phyloP scores from a whole-genome alignment of 2,113 vertebrate genomes.

The Arizona elegans region DNA sequence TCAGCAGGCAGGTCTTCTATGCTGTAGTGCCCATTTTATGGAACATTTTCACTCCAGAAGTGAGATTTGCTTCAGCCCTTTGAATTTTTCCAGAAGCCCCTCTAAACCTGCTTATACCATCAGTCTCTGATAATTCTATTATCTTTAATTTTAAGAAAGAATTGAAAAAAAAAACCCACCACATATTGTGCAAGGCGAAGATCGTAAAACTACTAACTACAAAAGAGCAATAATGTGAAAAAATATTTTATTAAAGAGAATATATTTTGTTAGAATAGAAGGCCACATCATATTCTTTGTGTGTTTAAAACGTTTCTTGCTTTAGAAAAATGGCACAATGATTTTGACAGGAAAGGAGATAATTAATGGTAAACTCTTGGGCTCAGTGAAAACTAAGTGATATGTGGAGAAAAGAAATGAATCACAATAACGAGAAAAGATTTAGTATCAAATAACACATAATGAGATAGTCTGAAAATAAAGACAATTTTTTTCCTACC shows the following conservation, averaged over 20 bases:
- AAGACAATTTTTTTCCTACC: not conserved
- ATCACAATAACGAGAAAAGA: not conserved
- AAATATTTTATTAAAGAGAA: not conserved
- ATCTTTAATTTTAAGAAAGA: constrained; percentile 7
- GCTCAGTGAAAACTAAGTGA: not conserved
- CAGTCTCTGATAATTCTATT: not conserved
- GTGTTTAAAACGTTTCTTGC: not conserved
- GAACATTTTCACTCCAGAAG: not conserved
- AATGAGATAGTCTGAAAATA: not conserved
- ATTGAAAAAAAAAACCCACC: constrained; percentile 56
- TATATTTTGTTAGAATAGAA: constrained; percentile 5
- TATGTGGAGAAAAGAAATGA: not conserved
- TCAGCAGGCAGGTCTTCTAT: not conserved
- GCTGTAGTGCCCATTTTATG: not conserved
- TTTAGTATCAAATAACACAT: not conserved
- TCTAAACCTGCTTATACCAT: not conserved
- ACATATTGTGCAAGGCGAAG: constrained; percentile 2
- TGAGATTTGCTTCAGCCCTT: not conserved
- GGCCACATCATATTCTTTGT: not conserved
- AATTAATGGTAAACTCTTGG: not conserved
- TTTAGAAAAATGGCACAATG: constrained; percentile 4
- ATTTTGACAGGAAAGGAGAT: not conserved
- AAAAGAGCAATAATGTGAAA: constrained; percentile 7
- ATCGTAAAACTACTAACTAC: constrained; percentile 44
- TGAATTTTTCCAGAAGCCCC: not conserved